Base-by-base conservation (phyloP, 1,140 invertebrate genomes). In the Drosophila truncata region DNA sequence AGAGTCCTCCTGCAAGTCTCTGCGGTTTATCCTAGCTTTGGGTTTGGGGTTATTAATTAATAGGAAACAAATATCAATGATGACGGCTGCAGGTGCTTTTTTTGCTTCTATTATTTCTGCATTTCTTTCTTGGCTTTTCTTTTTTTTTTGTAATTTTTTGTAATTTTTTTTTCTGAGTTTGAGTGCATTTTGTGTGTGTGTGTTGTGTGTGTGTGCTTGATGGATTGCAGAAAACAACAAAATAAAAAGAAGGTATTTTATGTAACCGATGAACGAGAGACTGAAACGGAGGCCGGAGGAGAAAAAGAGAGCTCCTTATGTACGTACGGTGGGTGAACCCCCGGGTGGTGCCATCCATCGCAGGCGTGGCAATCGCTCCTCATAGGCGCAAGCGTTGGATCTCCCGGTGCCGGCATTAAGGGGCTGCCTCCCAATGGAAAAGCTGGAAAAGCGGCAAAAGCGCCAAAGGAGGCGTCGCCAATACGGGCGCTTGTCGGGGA, bases 381-480 rank as follows among this genome's bases (percentile, higher is more conserved):
- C 63, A 88, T 87, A 88, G 84, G 84, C 84, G 84, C 84, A 90
- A 90, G 85, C 84, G 84, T 88, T 84, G 83, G 72, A 80, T 62
- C 77, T 80, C 54, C 71, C 60, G 55, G 58, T 29, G 39, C 42
- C 62, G 49, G 41, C 29, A 63, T 54, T 18, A 42, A 31, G 58
- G 79, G 55, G 86, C 55, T 64, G 66, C 78, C 75, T 74, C 86
- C 85, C 85, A 90, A 90, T 90, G 74, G 86, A 77, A 84, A 90
- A 61, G 59, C 50, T 47, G 44, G 60, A 55, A 55, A 37, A 25
- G 52, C 52, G 33, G 31, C 5, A 9, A 37, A 35, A 54, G 52
- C 52, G 52, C 52, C 52, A 55, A 55, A 55, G 69, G 71, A 90
- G 85, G 85, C 86, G 85, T 86, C 71, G 60, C 82, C 70, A 52